Conservation (phyloP, 92 coral and sea anemone species). For the Siderastrea radians region DNA sequence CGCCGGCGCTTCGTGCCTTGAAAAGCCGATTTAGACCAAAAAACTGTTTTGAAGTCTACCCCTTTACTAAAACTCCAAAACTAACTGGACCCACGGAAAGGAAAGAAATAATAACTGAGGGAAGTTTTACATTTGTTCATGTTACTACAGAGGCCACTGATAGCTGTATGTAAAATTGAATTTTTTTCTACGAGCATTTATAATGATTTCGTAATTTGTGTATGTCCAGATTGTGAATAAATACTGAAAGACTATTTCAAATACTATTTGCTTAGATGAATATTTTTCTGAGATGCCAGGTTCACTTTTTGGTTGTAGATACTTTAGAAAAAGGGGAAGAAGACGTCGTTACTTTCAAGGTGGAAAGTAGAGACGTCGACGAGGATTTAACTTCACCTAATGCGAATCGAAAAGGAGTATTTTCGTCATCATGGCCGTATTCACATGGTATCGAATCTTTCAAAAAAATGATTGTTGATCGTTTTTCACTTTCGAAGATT, state of each 20-base stretch:
- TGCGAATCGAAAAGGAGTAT: slow-evolving; percentile 29
- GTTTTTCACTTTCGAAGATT: slow-evolving; percentile 20
- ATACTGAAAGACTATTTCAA: neutral
- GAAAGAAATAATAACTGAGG: neutral
- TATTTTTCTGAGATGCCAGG: neutral
- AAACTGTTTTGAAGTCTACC: no score
- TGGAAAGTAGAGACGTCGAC: slow-evolving; percentile 52
- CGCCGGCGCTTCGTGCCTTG: no score
- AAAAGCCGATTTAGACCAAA: no score
- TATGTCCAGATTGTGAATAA: neutral
- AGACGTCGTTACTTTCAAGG: slow-evolving; percentile 51
- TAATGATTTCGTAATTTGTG: neutral
- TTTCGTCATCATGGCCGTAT: slow-evolving; percentile 28
- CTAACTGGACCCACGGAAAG: no score
- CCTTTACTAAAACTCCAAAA: no score
- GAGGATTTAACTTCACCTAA: slow-evolving; percentile 28
- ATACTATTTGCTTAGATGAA: neutral
- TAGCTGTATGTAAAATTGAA: neutral
- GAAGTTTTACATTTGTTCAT: neutral
- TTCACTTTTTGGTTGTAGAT: slow-evolving; percentile 17
- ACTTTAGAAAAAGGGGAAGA: slow-evolving; percentile 12
- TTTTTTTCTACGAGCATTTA: slow-evolving; percentile 2
- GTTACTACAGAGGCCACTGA: neutral
- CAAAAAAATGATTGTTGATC: slow-evolving; percentile 17
- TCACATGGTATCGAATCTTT: slow-evolving; percentile 16